phyloP scores from a whole-genome alignment of 2,113 vertebrate species.

The Orientallactaga bullata region DNA sequence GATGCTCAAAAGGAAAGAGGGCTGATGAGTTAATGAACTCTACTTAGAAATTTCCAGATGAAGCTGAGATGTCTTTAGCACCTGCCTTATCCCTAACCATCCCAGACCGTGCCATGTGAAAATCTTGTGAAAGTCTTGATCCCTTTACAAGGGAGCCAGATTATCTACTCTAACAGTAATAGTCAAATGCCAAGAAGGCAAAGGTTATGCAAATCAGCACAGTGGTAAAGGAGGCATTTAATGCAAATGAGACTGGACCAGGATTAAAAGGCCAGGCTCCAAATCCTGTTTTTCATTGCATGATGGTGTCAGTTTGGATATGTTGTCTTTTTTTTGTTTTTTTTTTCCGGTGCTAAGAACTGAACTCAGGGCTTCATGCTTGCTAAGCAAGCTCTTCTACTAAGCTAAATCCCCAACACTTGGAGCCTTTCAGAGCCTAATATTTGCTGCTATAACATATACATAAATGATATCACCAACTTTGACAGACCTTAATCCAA shows the following conservation, averaged over 20 bases:
- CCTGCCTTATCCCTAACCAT: constrained; percentile 82
- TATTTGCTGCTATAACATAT: neutral
- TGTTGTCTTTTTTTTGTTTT: too few species aligned
- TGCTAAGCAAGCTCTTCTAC: too few species aligned
- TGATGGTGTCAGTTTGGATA: neutral
- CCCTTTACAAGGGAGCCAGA: constrained; percentile 52
- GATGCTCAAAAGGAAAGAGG: constrained; percentile 77
- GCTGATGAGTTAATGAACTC: constrained; percentile 87
- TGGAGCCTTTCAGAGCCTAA: neutral
- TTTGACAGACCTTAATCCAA: neutral
- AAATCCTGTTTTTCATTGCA: neutral
- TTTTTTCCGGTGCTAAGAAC: too few species aligned
- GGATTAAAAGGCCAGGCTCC: neutral
- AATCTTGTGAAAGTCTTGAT: constrained; percentile 73
- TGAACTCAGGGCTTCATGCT: too few species aligned
- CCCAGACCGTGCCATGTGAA: constrained; percentile 68
- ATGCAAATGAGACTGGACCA: neutral
- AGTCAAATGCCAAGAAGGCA: constrained; percentile 53
- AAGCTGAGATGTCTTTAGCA: constrained; percentile 72
- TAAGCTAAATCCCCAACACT: too few species aligned
- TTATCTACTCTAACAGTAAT: constrained; percentile 54
- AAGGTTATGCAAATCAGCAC: neutral
- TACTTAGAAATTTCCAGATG: constrained; percentile 82
- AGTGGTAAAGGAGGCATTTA: neutral
- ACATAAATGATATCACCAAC: neutral